Evolutionary conservation across 2,113 vertebrate genomes (phyloP).

Genomic region (Neogale vison): DNA sequence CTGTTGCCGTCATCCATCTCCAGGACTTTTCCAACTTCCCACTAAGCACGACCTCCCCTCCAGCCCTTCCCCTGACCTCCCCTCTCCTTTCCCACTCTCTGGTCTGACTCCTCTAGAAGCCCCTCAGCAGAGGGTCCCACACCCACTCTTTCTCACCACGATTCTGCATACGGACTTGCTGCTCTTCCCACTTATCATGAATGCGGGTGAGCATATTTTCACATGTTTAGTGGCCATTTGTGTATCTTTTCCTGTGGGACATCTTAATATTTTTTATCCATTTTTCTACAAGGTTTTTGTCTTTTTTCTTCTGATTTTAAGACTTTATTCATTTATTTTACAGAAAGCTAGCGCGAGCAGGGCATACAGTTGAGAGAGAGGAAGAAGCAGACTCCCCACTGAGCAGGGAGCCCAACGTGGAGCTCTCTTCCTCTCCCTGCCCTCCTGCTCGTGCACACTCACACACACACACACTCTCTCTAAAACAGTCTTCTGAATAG

Average conservation of each 20-base stretch:
- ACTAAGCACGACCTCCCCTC: background rate
- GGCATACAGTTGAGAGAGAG: too few relatives aligned
- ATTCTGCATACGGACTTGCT: background rate
- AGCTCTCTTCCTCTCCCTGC: too few relatives aligned
- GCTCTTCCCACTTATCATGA: background rate
- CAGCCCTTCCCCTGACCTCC: background rate
- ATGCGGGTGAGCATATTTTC: background rate
- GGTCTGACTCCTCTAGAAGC: background rate
- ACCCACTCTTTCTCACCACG: background rate
- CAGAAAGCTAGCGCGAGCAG: too few relatives aligned
- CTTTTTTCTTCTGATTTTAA: background rate
- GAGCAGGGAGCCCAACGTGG: too few relatives aligned
- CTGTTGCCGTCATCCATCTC: background rate
- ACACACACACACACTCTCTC: too few relatives aligned
- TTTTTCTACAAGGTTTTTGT: slow-evolving; percentile 1
- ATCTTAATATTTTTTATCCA: background rate
- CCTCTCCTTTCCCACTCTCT: background rate
- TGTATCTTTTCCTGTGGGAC: background rate
- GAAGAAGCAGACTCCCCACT: too few relatives aligned
- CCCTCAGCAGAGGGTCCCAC: background rate
- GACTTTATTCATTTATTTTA: too few relatives aligned
- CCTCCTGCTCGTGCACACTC: too few relatives aligned
- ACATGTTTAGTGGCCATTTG: background rate
- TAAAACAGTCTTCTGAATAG: too few relatives aligned
- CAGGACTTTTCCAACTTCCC: background rate